phyloP scores from a whole-genome alignment of 2,113 vertebrate species.

The Siniperca chuatsi region DNA sequence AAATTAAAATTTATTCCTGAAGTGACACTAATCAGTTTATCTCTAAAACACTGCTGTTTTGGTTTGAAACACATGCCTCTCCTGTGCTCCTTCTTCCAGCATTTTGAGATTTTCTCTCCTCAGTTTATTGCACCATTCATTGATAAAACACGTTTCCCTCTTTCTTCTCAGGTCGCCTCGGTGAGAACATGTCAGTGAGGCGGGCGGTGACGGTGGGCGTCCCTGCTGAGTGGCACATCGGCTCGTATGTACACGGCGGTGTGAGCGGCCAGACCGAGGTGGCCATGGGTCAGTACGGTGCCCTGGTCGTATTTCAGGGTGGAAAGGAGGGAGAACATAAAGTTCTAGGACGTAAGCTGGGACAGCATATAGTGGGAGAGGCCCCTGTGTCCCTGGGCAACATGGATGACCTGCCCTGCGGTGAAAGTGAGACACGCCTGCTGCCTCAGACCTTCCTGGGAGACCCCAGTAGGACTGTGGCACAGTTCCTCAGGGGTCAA shows the following conservation, averaged over 20 bases:
- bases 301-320: constrained; percentile 87
- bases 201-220: constrained; percentile 87
- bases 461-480: constrained; percentile 89
- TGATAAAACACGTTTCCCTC: neutral
- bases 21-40: neutral
- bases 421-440: constrained; percentile 90
- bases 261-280: constrained; percentile 72
- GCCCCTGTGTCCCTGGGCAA: constrained; percentile 88
- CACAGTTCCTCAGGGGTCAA: constrained; percentile 86
- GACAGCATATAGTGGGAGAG: constrained; percentile 93
- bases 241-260: constrained; percentile 88
- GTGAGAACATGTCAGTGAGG: constrained; percentile 90
- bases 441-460: constrained; percentile 89
- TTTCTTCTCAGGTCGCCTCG: constrained; percentile 86
- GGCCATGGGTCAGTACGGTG: constrained; percentile 89
- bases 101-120: neutral
- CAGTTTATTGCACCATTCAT: neutral
- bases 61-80: neutral
- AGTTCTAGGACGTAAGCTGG: constrained; percentile 86
- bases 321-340: constrained; percentile 73
- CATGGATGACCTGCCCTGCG: constrained; percentile 88
- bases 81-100: neutral
- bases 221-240: constrained; percentile 87
- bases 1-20: neutral
- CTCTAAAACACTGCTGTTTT: neutral